Evolutionary conservation across 1,140 invertebrate genomes (phyloP).

Genomic region (Ceratina japonica): DNA sequence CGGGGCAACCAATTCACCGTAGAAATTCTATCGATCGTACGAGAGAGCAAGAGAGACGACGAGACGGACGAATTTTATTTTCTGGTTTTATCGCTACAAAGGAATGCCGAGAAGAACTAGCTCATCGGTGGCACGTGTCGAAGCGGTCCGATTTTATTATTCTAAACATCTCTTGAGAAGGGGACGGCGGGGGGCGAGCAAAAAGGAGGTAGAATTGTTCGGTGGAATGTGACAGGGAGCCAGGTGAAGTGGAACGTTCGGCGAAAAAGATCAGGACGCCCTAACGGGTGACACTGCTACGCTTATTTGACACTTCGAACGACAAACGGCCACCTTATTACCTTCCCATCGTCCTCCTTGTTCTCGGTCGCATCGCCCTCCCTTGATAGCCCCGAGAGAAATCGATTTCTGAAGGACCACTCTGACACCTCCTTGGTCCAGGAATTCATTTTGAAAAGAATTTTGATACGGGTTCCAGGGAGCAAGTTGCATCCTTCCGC

Average conservation of each 20-base stretch:
- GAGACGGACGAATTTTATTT: too few species aligned
- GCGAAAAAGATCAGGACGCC: conserved; percentile 59
- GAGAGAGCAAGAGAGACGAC: neutral
- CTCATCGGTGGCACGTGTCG: conserved; percentile 39
- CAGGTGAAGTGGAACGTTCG: conserved; percentile 56
- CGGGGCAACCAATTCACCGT: neutral
- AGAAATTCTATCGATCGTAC: too few species aligned
- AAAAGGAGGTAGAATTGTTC: conserved; percentile 32
- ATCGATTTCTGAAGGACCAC: conserved; percentile 58
- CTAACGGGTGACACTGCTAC: conserved; percentile 69
- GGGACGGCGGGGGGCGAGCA: conserved; percentile 5
- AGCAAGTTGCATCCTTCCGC: conserved; percentile 10
- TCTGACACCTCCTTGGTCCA: conserved; percentile 39
- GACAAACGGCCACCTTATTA: conserved; percentile 79
- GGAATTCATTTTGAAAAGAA: conserved; percentile 62
- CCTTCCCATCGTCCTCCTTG: conserved; percentile 68
- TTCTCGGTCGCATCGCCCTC: conserved; percentile 41
- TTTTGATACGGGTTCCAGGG: conserved; percentile 42
- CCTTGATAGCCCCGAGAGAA: conserved; percentile 30
- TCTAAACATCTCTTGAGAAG: conserved; percentile 37
- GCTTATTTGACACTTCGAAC: conserved; percentile 78
- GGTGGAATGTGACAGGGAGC: conserved; percentile 59
- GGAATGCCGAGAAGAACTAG: neutral
- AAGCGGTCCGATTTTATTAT: conserved; percentile 52
- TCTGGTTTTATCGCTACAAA: neutral